Base-by-base conservation (phyloP, 2,113 vertebrate species). In the Zosterops hypoxanthus region DNA sequence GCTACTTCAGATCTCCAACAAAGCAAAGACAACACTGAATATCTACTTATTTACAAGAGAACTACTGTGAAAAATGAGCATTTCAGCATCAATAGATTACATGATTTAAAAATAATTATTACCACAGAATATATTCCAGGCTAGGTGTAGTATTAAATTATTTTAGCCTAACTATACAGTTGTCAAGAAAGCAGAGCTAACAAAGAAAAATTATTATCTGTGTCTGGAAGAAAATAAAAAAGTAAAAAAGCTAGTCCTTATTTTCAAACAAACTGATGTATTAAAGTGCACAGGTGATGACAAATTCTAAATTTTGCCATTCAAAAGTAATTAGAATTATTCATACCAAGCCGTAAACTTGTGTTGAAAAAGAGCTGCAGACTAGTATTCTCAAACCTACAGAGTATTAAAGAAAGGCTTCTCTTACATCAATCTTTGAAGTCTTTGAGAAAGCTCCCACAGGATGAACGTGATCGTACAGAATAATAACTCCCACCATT, bases 401-500 rank as follows among this genome's bases (percentile, higher is more conserved):
- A 55, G 39, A 90, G 12, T 31, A 76, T 77, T 50, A 52, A 81
- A 72, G 61, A 41, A 75, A 92, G 86, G 68, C 83, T 52, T 41
- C 52, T 69, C 99, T 99, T 98, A 99, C 99, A 60, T 99, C 99
- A 49, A 99, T 99, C 98, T 99, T 99, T 53, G 99, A 99, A 31
- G 99, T 98, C 98, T 99, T 99, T 98, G 98, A 99, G 98, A 99
- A 99, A 95, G 99, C 99, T 76, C 99, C 99, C 82, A 99, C 99
- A 15, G 99, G 99, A 96, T 99, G 99, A 44, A 99, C 99, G 0
- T 99, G 99, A 97, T 99, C 99, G 0, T 99, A 99, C 20, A 99
- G 99, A 95, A 99, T 99, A 94, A 99, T 99, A 93, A 99, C 99
- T 2, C 99, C 99, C 47, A 99, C 99, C 99, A 99, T 99, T 56